phyloP scores from a whole-genome alignment of 1,140 invertebrate species.

The honey bee (Apis mellifera) region DNA sequence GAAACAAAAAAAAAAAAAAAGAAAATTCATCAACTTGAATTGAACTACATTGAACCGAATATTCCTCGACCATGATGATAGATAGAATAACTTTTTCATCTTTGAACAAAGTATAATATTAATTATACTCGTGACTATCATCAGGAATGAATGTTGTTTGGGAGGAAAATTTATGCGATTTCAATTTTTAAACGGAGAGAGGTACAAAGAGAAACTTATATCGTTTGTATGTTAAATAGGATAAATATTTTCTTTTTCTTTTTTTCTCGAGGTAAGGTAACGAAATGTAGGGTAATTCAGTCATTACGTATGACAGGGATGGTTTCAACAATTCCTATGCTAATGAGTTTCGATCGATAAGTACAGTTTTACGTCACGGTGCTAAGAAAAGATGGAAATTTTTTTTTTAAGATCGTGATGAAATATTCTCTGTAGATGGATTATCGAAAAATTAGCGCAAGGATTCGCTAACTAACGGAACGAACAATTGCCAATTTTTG shows the following conservation, averaged over 20 bases:
- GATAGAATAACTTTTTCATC: no score
- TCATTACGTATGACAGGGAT: background rate
- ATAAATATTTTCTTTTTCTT: no score
- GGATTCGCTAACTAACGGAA: no score
- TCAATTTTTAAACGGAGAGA: background rate
- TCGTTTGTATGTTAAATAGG: background rate
- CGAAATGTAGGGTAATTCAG: background rate
- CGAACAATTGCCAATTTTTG: no score
- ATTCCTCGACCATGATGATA: background rate
- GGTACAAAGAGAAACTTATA: background rate
- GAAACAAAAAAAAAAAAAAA: conserved; percentile 21
- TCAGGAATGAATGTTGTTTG: no score
- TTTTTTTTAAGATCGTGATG: no score
- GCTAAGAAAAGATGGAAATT: background rate
- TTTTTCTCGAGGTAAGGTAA: no score
- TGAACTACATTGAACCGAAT: no score
- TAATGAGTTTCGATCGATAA: background rate
- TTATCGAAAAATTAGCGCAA: no score
- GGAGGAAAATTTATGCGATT: background rate
- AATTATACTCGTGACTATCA: background rate
- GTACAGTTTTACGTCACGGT: background rate
- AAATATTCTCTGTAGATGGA: no score
- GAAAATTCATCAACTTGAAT: background rate
- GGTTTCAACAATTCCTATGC: background rate
- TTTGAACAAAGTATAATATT: background rate